Evolutionary conservation across 2,797 vertebrate genomes (phyloP), one percentile per base, ranked within the genome.

Genomic region (Bovichtus diacanthus): DNA sequence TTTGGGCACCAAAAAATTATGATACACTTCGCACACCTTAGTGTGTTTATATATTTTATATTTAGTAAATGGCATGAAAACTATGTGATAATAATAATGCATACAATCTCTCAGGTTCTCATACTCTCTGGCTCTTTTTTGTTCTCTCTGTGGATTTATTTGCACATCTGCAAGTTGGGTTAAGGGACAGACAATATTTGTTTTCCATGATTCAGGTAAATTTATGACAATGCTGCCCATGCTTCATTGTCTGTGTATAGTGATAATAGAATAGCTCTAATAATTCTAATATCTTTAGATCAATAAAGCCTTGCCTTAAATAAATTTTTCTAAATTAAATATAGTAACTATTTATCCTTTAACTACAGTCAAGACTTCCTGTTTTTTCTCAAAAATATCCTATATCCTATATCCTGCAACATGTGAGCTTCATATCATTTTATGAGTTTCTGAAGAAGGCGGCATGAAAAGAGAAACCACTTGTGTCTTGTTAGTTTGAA

Each of bases 1-100:
- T 90, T 61, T 95, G 94, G 94, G 93, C 93, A 2, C 82, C 91
- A 43, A 96, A 96, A 82, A 62, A 93, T 13, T 95, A 95, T 12
- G 0, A 49, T 0, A 5, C 18, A 13, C 78, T 95, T 4, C 86
- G 91, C 25, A 58, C 6, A 2, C 0, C 0, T 1, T 88, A 79
- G 39, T 36, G 6, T 21, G 0, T 16, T 54, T 43, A n/a, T n/a
- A n/a, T n/a, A n/a, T n/a, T n/a, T n/a, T n/a, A 9, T 46, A 23
- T 36, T 53, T 53, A 29, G 23, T 19, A 36, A 27, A 36, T 7
- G 16, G 10, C 9, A 10, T 41, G 18, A 44, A 15, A 46, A 63
- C 21, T n/a, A 12, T 6, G 2, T 10, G 3, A 21, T 7, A 25
- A 56, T 34, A 2, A 1, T 21, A 0, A 31, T 31, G 6, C 31